phyloP scores from a whole-genome alignment of 1,140 invertebrate genomes.

The Zelostemma sp. region DNA sequence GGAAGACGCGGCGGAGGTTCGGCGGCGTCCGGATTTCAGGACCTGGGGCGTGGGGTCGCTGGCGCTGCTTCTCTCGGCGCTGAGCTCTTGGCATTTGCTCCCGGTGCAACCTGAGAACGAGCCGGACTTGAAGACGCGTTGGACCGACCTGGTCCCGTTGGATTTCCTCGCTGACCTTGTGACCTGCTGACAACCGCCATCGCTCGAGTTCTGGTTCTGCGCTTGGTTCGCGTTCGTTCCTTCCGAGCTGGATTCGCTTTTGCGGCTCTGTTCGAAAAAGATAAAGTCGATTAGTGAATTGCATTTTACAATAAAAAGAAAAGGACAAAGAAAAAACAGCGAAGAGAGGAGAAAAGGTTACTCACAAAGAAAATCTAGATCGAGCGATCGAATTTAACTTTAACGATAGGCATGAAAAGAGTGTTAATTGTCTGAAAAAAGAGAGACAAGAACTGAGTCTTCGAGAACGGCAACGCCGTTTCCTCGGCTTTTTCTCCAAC shows the following conservation, averaged over 20 bases:
- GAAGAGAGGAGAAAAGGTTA: not conserved
- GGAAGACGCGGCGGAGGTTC: constrained; percentile 52
- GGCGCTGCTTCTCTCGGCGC: constrained; percentile 72
- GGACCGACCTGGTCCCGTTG: constrained; percentile 48
- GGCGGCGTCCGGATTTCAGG: constrained; percentile 49
- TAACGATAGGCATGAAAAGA: not conserved
- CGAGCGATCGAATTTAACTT: not conserved
- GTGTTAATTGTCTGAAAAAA: not conserved
- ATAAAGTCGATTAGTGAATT: constrained; percentile 9
- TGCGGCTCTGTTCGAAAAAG: constrained; percentile 62
- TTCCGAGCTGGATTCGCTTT: constrained; percentile 75
- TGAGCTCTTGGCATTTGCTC: constrained; percentile 62
- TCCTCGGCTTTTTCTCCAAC: not conserved
- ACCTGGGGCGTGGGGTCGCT: constrained; percentile 73
- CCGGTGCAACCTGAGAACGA: constrained; percentile 76
- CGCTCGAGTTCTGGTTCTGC: constrained; percentile 58
- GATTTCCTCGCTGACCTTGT: constrained; percentile 52
- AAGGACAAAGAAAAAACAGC: not conserved
- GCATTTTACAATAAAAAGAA: not conserved
- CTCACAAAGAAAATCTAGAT: constrained; percentile 1
- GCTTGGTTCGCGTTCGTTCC: constrained; percentile 53
- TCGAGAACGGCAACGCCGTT: not conserved
- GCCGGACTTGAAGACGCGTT: constrained; percentile 74
- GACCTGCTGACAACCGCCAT: constrained; percentile 57
- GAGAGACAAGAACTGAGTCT: no score